Base-by-base conservation (phyloP, 1,140 invertebrate species). In the Drosophila suzukii region DNA sequence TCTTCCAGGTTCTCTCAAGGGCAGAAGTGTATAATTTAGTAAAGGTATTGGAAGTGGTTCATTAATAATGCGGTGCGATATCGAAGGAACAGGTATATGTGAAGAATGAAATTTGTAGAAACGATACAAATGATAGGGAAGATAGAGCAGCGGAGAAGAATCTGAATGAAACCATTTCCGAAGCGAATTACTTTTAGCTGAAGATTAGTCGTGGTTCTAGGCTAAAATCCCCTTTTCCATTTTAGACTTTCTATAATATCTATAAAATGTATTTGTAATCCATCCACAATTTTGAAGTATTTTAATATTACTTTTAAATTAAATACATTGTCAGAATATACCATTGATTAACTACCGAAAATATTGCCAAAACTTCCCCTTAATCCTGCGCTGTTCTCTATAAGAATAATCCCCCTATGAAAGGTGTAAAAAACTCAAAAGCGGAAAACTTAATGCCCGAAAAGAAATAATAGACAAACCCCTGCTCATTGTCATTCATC, bases 11-110 rank as follows among this genome's bases (percentile, higher is more conserved):
- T 20, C 30, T 46, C 39, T n/a, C 44, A 43, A 27, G 58, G 41
- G 56, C 60, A 46, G 56, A 49, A 44, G 75, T 68, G 61, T 85
- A 81, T 84, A 85, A 85, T 85, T 85, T 81, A 1, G 30, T 43
- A 47, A 50, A 15, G 53, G 38, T 46, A 53, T 43, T 47, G 38
- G 38, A 62, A 68, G 57, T 83, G 44, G 30, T 30, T 55, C 68
- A 82, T 83, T 78, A 78, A 44, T 39, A 54, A 61, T 75, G 62
- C 58, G 46, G 54, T 57, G 66, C 51, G 43, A 24, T 63, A 60
- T 59, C 41, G 34, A 30, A 59, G 60, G 24, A 65, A 47, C 56
- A 72, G 76, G 72, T 66, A 61, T 75, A 39, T 47, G 54, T 27
- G 57, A 10, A 27, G 20, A 50, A 30, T 47, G 32, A 20, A 47